Evolutionary conservation across 92 coral and sea anemone genomes (phyloP), one percentile per base, ranked within the genome.

Genomic region (Hydrozoanthus gracilis): DNA sequence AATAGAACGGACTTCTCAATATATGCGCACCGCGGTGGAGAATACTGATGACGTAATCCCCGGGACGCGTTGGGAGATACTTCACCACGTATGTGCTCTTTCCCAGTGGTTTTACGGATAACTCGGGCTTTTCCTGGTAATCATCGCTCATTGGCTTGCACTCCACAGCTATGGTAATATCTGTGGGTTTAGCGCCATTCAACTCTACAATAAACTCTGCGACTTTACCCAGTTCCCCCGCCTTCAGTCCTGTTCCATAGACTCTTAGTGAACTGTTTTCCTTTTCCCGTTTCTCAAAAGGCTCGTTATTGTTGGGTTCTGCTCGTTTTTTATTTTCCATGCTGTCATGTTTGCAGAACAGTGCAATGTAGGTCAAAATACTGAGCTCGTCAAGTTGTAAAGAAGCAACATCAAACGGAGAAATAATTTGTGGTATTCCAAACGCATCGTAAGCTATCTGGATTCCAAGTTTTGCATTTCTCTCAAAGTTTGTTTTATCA

Each of bases 91-190:
- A 97, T 5, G 95, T 93, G 58, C 95, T 92, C 77, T 89, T 95
- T 66, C 96, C 98, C 66, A 97, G 91, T 75, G 97, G 91, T 54
- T 93, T 93, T 71, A 97, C 99, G 73, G 90, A 92, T 9, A 97
- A 80, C 48, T 97, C 97, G 3, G 99, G 99, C 49, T 95, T 97
- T 9, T 95, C 93, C 47, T 93, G 93, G 62, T 76, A 88, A 10
- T 92, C 95, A 48, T 94, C 93, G 18, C 78, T 87, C 50, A 91
- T 52, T 0, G 99, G 97, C 84, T 97, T 97, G 79, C 93, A 95
- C 92, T 97, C 99, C 71, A 97, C 96, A 16, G 99, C 98, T 11
- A 95, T 95, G 11, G 99, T 97, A 51, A 97, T 92, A 44, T 97
- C 99, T 3, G 96, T 93, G 39, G 99, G 93, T 71, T 95, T 97